phyloP scores from a whole-genome alignment of 2,888 invertebrate species.

The Athetis lepigone region DNA sequence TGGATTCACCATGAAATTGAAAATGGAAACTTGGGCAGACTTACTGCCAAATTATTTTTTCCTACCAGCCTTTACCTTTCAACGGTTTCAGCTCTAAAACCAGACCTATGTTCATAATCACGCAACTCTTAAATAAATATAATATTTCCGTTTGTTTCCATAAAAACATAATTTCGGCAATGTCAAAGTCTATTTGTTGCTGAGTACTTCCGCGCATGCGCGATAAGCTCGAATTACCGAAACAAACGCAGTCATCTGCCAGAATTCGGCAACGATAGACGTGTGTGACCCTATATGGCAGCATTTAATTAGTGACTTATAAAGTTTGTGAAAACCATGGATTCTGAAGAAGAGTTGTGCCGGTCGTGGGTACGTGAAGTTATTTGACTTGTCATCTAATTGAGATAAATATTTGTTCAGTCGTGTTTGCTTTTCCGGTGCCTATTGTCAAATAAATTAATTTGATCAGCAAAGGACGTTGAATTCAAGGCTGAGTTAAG shows the following conservation, averaged over 20 bases:
- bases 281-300: conserved; percentile 9
- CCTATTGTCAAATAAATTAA: conserved; percentile 22
- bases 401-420: neutral
- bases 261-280: conserved; percentile 14
- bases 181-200: conserved; percentile 24
- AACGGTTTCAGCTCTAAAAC: neutral
- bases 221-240: conserved; percentile 45
- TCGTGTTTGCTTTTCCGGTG: neutral
- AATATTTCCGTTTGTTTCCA: neutral
- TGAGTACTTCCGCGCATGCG: conserved; percentile 20
- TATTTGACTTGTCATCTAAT: conserved; percentile 4
- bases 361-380: conserved; percentile 47
- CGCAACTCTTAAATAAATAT: neutral
- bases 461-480: conserved; percentile 4
- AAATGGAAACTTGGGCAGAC: too few species aligned
- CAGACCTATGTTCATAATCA: neutral
- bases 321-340: conserved; percentile 27
- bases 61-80: too few species aligned
- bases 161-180: conserved; percentile 4
- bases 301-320: conserved; percentile 9
- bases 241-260: conserved; percentile 39
- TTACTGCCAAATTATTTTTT: too few species aligned
- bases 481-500: conserved; percentile 2
- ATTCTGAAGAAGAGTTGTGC: conserved; percentile 40
- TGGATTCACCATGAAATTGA: too few species aligned